Conservation (phyloP, 2,888 invertebrate species). For the Shargacucullia verbasci region DNA sequence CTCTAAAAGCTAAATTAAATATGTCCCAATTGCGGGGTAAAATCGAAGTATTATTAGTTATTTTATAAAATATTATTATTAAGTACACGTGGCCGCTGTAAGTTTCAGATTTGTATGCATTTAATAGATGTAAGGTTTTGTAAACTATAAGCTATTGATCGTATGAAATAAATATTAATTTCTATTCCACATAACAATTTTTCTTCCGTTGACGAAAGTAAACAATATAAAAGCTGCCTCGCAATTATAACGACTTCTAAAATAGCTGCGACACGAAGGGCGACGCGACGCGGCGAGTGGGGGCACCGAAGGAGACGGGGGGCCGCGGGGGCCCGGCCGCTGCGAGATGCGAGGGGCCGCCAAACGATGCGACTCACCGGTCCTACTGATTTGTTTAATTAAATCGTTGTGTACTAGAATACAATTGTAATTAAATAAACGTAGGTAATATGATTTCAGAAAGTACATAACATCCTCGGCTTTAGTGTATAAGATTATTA, state of each 20-base stretch:
- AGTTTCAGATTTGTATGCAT: slow-evolving; percentile 47
- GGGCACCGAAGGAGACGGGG: too few species aligned
- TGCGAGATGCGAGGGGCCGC: too few species aligned
- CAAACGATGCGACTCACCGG: too few species aligned
- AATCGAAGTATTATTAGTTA: slow-evolving; percentile 5
- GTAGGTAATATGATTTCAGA: too few species aligned
- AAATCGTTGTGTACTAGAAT: too few species aligned
- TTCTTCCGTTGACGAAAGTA: slow-evolving; percentile 1
- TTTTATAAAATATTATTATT: neutral
- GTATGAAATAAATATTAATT: slow-evolving; percentile 41
- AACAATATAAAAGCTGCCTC: slow-evolving; percentile 8
- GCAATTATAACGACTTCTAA: slow-evolving; percentile 11
- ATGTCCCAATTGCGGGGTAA: neutral
- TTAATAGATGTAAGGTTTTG: slow-evolving; percentile 46
- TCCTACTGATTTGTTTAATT: too few species aligned
- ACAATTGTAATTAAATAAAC: too few species aligned
- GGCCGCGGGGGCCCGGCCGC: neutral
- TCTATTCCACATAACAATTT: slow-evolving; percentile 19
- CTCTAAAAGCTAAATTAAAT: slow-evolving; percentile 6
- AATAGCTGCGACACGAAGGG: neutral
- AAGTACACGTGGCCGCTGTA: slow-evolving; percentile 19
- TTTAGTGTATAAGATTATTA: too few species aligned
- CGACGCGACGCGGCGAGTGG: too few species aligned
- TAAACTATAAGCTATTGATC: slow-evolving; percentile 36
- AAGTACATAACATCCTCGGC: too few species aligned